These are phyloP conservation scores for Poeciliopsis paucimaculata DNA, from an alignment of 2,797 vertebrate species.

Conservation along the genomic window DNA sequence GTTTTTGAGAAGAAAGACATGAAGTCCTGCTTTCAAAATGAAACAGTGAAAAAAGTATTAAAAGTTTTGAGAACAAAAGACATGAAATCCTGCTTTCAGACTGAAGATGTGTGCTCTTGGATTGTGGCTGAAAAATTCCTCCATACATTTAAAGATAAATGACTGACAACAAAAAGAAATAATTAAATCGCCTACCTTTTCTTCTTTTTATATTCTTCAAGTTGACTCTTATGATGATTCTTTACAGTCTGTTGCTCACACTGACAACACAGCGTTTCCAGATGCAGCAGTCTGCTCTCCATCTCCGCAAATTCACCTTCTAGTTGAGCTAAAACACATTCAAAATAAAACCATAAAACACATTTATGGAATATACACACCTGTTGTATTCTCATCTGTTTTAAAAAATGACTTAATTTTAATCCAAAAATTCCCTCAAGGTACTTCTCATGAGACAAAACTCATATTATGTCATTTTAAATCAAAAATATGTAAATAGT, in stretches of 20 bases:
- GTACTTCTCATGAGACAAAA: neutral
- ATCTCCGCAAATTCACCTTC: slow-evolving; percentile 93
- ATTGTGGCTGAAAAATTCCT: too few relatives aligned
- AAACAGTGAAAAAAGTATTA: too few relatives aligned
- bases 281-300: slow-evolving; percentile 86
- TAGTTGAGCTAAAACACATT: slow-evolving; percentile 81
- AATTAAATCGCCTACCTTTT: slow-evolving; percentile 83
- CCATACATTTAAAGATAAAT: neutral
- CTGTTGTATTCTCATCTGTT: neutral
- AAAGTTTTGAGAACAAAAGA: too few relatives aligned
- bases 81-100: too few relatives aligned
- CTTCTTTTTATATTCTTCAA: slow-evolving; percentile 90
- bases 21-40: too few relatives aligned
- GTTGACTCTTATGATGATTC: slow-evolving; percentile 82
- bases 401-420: neutral
- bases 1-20: too few relatives aligned
- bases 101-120: too few relatives aligned
- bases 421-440: neutral
- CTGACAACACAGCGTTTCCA: slow-evolving; percentile 91
- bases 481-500: neutral
- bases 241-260: slow-evolving; percentile 90
- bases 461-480: neutral
- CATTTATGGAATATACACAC: neutral
- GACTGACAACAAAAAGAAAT: neutral
- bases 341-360: neutral